Percentiles rank a stretch among this genome's conserved stretches.
phyloP scores from a whole-genome alignment of 2,888 invertebrate species.

The Lysandra bellargus region DNA sequence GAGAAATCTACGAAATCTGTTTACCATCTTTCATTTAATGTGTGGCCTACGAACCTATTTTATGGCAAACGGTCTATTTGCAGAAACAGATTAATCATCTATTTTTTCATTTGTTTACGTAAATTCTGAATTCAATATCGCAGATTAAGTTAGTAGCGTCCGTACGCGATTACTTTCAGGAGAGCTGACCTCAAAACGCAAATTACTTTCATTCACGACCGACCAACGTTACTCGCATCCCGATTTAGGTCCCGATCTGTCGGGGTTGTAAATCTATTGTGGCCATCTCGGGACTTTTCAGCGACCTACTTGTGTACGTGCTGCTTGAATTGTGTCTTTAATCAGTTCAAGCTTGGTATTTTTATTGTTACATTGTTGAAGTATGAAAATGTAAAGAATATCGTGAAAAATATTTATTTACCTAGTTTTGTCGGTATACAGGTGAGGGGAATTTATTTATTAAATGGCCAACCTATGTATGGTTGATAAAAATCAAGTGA shows the following conservation, averaged over 20 bases:
- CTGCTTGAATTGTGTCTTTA: background rate
- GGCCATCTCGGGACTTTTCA: background rate
- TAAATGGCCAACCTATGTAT: too few relatives aligned
- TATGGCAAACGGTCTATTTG: too few relatives aligned
- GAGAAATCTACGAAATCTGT: too few relatives aligned
- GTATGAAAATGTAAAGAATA: background rate
- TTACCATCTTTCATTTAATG: too few relatives aligned
- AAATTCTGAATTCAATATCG: background rate
- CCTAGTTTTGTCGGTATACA: background rate
- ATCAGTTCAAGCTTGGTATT: background rate
- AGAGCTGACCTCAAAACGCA: conserved; percentile 15
- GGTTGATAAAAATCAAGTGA: too few relatives aligned
- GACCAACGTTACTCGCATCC: background rate
- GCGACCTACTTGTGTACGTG: conserved; percentile 6
- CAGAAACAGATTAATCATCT: too few relatives aligned
- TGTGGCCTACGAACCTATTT: too few relatives aligned
- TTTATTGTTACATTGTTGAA: conserved; percentile 22
- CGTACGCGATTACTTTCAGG: background rate
- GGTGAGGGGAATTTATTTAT: too few relatives aligned
- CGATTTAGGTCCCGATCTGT: background rate
- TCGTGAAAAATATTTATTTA: background rate
- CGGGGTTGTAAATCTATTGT: conserved; percentile 11
- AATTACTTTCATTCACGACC: conserved; percentile 9
- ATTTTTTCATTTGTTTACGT: too few relatives aligned
- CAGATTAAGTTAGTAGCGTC: background rate